Percentiles rank a stretch among this genome's conserved stretches.
Evolutionary conservation across 2,888 invertebrate genomes (phyloP).

Genomic region (Rutpela maculata): DNA sequence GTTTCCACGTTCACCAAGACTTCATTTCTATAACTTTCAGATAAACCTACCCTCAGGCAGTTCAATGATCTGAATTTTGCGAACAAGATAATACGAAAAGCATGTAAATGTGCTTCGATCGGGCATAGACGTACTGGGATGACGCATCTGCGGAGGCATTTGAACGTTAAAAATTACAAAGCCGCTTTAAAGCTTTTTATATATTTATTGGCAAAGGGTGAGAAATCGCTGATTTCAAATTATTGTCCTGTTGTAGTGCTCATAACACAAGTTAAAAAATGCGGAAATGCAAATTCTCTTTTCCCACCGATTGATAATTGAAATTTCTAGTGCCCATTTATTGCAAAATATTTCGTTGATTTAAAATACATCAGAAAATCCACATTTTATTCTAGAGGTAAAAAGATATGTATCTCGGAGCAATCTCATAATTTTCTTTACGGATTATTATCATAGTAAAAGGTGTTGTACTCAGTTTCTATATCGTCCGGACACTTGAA

Average conservation of each 20-base stretch:
- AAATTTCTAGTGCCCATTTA: background rate
- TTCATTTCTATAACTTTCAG: slow-evolving; percentile 42
- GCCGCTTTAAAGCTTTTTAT: slow-evolving; percentile 13
- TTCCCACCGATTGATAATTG: background rate
- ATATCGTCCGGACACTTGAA: no score
- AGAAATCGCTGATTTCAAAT: slow-evolving; percentile 5
- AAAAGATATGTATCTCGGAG: no score
- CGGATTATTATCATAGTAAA: no score
- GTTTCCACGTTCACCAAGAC: background rate
- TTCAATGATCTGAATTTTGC: slow-evolving; percentile 49
- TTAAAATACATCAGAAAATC: no score
- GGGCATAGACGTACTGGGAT: slow-evolving; percentile 39
- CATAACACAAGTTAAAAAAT: background rate
- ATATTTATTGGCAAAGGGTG: slow-evolving; percentile 26
- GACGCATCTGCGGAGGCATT: slow-evolving; percentile 9
- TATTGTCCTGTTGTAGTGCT: background rate
- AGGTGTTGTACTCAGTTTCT: no score
- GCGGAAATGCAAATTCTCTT: background rate
- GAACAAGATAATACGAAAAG: slow-evolving; percentile 51
- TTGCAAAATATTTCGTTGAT: no score
- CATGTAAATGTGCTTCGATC: slow-evolving; percentile 54
- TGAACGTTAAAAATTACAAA: slow-evolving; percentile 32
- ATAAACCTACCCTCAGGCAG: slow-evolving; percentile 47
- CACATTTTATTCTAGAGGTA: no score
- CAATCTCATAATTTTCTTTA: no score